A percentile compares a stretch with the other conserved stretches of the same genome.
phyloP scores from a whole-genome alignment of 2,113 vertebrate genomes.

The Tupaia tana region DNA sequence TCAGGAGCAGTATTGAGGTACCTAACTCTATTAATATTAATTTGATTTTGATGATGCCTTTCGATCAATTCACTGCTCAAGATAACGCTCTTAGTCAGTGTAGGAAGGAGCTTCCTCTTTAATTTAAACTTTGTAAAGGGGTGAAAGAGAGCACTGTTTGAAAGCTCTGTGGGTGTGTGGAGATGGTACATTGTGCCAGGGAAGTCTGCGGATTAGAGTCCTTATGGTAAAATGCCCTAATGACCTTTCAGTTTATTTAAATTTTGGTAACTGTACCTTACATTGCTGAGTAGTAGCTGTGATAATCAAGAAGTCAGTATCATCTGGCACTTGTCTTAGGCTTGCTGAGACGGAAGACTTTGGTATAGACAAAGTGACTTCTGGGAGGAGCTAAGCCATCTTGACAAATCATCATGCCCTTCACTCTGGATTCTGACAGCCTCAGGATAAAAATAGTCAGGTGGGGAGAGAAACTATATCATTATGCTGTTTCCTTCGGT shows the following conservation, averaged over 20 bases:
- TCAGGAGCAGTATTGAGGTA: background rate
- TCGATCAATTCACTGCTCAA: background rate
- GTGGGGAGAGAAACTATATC: background rate
- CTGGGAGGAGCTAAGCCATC: background rate
- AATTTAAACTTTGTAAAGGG: background rate
- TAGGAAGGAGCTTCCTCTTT: background rate
- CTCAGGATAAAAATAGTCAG: background rate
- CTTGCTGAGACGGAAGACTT: background rate
- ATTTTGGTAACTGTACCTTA: background rate
- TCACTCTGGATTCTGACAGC: background rate
- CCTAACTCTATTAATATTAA: background rate
- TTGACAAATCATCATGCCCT: background rate
- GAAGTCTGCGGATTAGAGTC: background rate
- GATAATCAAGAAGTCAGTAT: background rate
- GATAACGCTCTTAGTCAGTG: background rate
- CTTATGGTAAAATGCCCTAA: background rate
- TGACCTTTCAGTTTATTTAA: background rate
- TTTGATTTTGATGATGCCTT: background rate
- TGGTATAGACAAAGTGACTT: background rate
- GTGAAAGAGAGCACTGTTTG: background rate
- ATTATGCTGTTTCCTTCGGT: background rate
- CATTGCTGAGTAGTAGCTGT: background rate
- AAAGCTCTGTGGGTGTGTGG: background rate
- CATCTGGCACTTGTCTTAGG: background rate
- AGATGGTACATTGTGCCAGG: fast-evolving